phyloP scores from a whole-genome alignment of 2,797 vertebrate species.

The Coilia nasus region DNA sequence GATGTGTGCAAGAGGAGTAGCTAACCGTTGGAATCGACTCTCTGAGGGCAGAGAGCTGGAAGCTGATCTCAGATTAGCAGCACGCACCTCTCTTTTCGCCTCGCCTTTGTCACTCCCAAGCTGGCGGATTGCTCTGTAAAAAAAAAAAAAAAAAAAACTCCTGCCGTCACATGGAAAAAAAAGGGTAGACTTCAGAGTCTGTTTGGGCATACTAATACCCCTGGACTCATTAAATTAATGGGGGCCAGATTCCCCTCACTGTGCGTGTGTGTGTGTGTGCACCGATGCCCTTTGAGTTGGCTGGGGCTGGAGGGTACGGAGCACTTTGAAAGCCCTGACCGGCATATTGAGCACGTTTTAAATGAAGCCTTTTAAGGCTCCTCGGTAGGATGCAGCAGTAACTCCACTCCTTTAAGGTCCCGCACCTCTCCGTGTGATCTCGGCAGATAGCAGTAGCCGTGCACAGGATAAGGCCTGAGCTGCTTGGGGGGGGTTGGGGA shows the following conservation, averaged over 20 bases:
- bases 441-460: slow-evolving; percentile 72
- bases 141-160: slow-evolving; percentile 58
- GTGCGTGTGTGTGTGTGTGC: slow-evolving; percentile 54
- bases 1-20: slow-evolving; percentile 59
- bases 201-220: slow-evolving; percentile 79
- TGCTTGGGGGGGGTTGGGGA: slow-evolving; percentile 45
- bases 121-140: slow-evolving; percentile 70
- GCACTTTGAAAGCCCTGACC: slow-evolving; percentile 80
- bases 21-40: slow-evolving; percentile 70
- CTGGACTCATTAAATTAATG: slow-evolving; percentile 81
- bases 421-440: slow-evolving; percentile 76
- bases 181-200: slow-evolving; percentile 68
- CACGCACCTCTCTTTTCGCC: slow-evolving; percentile 58
- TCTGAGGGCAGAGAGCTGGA: slow-evolving; percentile 66
- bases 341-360: slow-evolving; percentile 80
- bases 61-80: slow-evolving; percentile 73
- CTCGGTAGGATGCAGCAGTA: slow-evolving; percentile 75
- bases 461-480: slow-evolving; percentile 62
- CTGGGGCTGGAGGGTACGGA: slow-evolving; percentile 74
- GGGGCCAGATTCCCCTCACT: slow-evolving; percentile 74
- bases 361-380: slow-evolving; percentile 78
- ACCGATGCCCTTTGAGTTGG: slow-evolving; percentile 81
- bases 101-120: slow-evolving; percentile 72
- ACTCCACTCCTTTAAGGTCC: slow-evolving; percentile 77
- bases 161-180: slow-evolving; percentile 51